phyloP scores from a whole-genome alignment of 2,888 invertebrate genomes.

The Cetonia aurata region DNA sequence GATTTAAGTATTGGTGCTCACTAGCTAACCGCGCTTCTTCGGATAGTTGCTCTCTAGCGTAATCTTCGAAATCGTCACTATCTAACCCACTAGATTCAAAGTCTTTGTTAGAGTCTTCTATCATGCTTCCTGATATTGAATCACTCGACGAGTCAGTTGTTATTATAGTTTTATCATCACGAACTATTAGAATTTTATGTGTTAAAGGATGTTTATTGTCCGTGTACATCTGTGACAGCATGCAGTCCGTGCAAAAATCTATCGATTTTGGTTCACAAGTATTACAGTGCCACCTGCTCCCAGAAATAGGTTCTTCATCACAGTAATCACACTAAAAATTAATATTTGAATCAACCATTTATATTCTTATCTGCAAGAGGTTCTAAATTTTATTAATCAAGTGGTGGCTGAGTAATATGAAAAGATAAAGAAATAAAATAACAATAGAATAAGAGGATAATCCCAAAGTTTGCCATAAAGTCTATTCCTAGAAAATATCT shows the following conservation, averaged over 20 bases:
- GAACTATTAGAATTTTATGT: constrained; percentile 63
- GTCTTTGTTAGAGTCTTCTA: constrained; percentile 45
- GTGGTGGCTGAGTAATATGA: no score
- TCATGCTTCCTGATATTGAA: constrained; percentile 35
- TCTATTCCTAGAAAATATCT: no score
- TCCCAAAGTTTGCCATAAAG: not conserved
- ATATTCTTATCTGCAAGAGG: not conserved
- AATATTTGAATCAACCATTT: not conserved
- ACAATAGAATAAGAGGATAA: not conserved
- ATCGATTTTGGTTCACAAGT: constrained; percentile 71
- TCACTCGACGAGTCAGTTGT: constrained; percentile 38
- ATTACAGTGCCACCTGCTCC: constrained; percentile 78
- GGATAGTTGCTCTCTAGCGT: constrained; percentile 41
- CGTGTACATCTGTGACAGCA: constrained; percentile 70
- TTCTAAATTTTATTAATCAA: no score
- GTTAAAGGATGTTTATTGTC: constrained; percentile 66
- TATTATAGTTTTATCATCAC: constrained; percentile 44
- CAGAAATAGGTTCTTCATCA: constrained; percentile 73
- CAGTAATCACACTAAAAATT: constrained; percentile 74
- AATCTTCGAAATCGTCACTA: constrained; percentile 45
- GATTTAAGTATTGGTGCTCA: not conserved
- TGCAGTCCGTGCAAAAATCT: constrained; percentile 77
- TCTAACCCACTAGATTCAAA: constrained; percentile 46
- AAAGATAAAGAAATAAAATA: no score
- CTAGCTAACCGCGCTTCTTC: constrained; percentile 7